Conservation (phyloP, 2,888 invertebrate genomes). For the Drosophila nigricruria region DNA sequence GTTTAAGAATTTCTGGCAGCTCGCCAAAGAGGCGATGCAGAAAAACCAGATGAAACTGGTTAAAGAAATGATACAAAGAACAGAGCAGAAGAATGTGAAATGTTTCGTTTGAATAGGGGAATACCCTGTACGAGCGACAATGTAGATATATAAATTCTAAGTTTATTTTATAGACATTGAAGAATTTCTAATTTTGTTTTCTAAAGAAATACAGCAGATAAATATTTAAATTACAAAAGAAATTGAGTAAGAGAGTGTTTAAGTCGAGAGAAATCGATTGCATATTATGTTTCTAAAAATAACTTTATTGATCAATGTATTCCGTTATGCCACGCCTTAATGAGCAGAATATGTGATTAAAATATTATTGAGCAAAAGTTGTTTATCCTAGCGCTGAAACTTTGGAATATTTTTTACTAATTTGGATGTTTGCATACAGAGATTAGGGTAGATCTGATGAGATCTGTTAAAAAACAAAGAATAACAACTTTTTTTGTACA, state of each 20-base stretch:
- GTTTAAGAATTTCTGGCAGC: constrained; percentile 57
- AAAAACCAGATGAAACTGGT: constrained; percentile 50
- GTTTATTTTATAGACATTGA: not conserved
- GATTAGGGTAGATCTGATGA: too few species aligned
- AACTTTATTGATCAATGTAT: not conserved
- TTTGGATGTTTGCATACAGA: too few species aligned
- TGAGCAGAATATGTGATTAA: too few species aligned
- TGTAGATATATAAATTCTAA: not conserved
- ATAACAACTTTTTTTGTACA: not conserved
- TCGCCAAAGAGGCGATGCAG: constrained; percentile 50
- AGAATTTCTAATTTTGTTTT: not conserved
- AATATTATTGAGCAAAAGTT: too few species aligned
- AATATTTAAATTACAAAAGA: constrained; percentile 1
- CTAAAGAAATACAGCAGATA: not conserved
- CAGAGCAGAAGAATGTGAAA: not conserved
- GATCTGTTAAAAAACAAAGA: too few species aligned
- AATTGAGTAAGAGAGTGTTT: not conserved
- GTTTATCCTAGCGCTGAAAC: too few species aligned
- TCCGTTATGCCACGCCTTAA: not conserved
- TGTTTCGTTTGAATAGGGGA: constrained; percentile 13
- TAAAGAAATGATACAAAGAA: constrained; percentile 35
- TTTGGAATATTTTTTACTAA: too few species aligned
- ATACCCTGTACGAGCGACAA: constrained; percentile 6
- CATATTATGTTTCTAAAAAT: too few species aligned
- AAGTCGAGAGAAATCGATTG: not conserved